Percentiles rank a stretch among this genome's conserved stretches.
phyloP scores from a whole-genome alignment of 2,113 vertebrate genomes.

The Pristiophorus japonicus region DNA sequence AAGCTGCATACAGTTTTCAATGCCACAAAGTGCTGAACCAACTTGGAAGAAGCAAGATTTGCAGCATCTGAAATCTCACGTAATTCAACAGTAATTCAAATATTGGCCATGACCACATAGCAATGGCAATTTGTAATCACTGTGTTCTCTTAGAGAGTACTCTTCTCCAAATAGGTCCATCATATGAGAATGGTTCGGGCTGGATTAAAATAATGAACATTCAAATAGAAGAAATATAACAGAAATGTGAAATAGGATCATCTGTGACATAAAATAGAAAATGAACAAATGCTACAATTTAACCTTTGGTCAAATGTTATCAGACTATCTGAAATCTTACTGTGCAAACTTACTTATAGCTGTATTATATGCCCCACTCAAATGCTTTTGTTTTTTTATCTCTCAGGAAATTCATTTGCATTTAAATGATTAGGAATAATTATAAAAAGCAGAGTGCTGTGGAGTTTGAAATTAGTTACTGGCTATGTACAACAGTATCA shows the following conservation, averaged over 20 bases:
- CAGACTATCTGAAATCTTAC: constrained; percentile 56
- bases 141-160: background rate
- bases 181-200: background rate
- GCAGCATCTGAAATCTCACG: background rate
- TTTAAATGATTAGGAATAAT: constrained; percentile 84
- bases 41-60: background rate
- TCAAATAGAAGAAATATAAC: constrained; percentile 51
- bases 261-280: constrained; percentile 67
- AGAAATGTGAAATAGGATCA: constrained; percentile 68
- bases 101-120: constrained; percentile 28
- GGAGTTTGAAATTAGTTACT: constrained; percentile 86
- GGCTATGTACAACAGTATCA: constrained; percentile 61
- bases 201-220: constrained; percentile 34
- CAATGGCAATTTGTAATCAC: constrained; percentile 20
- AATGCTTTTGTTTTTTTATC: constrained; percentile 76
- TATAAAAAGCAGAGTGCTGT: constrained; percentile 81
- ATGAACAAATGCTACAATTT: constrained; percentile 62
- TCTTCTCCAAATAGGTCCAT: background rate
- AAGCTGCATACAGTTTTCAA: background rate
- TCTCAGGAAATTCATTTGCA: constrained; percentile 80
- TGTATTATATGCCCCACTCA: constrained; percentile 71
- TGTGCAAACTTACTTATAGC: constrained; percentile 54
- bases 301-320: constrained; percentile 61
- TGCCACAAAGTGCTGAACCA: background rate
- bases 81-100: constrained; percentile 32